A percentile compares a stretch with the other conserved stretches of the same genome.
Evolutionary conservation across 2,888 invertebrate species (phyloP).

Genomic region (Hyles lineata): DNA sequence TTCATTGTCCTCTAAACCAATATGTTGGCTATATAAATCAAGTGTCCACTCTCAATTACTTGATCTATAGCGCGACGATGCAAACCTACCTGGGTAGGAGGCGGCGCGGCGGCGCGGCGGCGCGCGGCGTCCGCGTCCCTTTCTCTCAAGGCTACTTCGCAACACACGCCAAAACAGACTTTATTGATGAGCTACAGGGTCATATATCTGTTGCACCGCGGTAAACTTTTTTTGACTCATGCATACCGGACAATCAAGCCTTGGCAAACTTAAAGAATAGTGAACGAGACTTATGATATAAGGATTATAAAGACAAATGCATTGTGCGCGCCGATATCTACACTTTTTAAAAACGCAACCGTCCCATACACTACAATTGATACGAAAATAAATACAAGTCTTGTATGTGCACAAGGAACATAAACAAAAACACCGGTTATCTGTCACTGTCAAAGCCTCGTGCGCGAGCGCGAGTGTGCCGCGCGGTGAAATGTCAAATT

Average conservation of each 20-base stretch:
- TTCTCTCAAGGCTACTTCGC: slow-evolving; percentile 73
- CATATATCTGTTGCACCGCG: slow-evolving; percentile 30
- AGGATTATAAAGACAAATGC: not conserved
- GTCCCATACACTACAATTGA: too few species aligned
- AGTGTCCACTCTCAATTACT: slow-evolving; percentile 29
- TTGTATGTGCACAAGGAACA: not conserved
- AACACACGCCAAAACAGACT: slow-evolving; percentile 52
- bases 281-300: slow-evolving; percentile 32
- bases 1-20: not conserved
- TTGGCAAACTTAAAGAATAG: slow-evolving; percentile 45
- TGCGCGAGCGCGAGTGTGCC: slow-evolving; percentile 41
- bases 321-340: not conserved
- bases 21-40: slow-evolving; percentile 14
- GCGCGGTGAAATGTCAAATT: slow-evolving; percentile 33
- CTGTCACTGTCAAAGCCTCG: slow-evolving; percentile 66
- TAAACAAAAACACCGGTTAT: slow-evolving; percentile 61
- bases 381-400: slow-evolving; percentile 2
- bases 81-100: slow-evolving; percentile 70
- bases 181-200: slow-evolving; percentile 38
- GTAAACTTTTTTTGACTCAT: slow-evolving; percentile 52
- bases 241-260: slow-evolving; percentile 58
- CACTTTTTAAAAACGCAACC: not conserved
- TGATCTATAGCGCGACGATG: slow-evolving; percentile 59
- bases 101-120: slow-evolving; percentile 59
- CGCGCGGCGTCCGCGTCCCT: slow-evolving; percentile 70